These are phyloP conservation scores for Parauchenoglanis punctatus DNA, from an alignment of 2,797 vertebrate genomes.

Conservation along the genomic window DNA sequence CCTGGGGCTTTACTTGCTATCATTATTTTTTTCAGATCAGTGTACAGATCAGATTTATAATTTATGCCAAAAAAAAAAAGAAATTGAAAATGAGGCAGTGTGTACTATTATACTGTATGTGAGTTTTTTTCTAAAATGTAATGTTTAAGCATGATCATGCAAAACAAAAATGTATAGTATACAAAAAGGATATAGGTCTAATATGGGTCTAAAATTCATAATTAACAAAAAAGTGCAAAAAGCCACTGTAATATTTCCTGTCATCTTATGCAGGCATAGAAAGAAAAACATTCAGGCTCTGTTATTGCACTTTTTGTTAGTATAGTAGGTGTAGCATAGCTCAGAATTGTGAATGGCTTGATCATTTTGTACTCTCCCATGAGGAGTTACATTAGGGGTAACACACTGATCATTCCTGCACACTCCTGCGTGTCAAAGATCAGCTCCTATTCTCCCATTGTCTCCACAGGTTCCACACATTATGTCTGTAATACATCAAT, in stretches of 20 bases:
- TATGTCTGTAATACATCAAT: background rate
- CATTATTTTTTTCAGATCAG: background rate
- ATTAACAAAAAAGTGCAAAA: background rate
- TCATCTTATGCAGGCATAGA: background rate
- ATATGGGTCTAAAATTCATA: background rate
- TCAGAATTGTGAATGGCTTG: slow-evolving; percentile 11
- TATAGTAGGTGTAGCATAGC: background rate
- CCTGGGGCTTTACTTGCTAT: background rate
- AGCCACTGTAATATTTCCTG: background rate
- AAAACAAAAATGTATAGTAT: background rate
- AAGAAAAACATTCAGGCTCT: slow-evolving; percentile 57
- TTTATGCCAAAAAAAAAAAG: background rate
- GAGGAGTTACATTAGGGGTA: slow-evolving; percentile 40
- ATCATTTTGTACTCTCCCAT: slow-evolving; percentile 45
- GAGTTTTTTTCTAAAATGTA: background rate
- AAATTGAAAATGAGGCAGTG: background rate
- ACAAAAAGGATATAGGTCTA: background rate
- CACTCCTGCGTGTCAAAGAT: slow-evolving; percentile 67
- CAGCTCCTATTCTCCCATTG: slow-evolving; percentile 66
- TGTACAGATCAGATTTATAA: background rate
- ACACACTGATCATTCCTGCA: slow-evolving; percentile 62
- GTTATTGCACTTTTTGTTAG: background rate
- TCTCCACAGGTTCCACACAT: slow-evolving; percentile 69
- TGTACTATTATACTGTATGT: background rate
- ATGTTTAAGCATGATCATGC: background rate